phyloP scores from a whole-genome alignment of 2,888 invertebrate species.

The Harpalus rubripes region DNA sequence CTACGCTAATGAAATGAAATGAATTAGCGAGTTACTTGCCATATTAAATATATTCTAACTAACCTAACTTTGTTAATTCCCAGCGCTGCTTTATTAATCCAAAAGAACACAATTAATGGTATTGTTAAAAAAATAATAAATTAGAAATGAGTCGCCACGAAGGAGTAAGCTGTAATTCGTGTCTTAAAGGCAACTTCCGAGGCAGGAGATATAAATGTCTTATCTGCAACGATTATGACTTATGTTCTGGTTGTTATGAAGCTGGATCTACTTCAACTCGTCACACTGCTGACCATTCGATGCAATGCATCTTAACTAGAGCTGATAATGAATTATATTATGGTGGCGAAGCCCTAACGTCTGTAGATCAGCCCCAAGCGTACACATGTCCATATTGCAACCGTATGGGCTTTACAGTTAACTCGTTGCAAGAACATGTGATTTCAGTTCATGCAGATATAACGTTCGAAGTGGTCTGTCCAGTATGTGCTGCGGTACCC shows the following conservation, averaged over 20 bases:
- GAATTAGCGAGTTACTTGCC: no score
- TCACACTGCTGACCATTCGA: slow-evolving; percentile 97
- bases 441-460: slow-evolving; percentile 95
- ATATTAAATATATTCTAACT: no score
- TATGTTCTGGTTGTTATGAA: slow-evolving; percentile 98
- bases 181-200: slow-evolving; percentile 97
- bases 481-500: slow-evolving; percentile 97
- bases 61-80: no score
- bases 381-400: slow-evolving; percentile 99
- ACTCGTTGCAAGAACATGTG: slow-evolving; percentile 93
- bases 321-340: slow-evolving; percentile 98
- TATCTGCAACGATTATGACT: slow-evolving; percentile 99
- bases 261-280: slow-evolving; percentile 93
- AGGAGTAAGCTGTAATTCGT: slow-evolving; percentile 99
- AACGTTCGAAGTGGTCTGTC: slow-evolving; percentile 96
- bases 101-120: no score
- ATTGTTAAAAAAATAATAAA: not conserved
- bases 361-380: slow-evolving; percentile 95
- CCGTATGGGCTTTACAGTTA: slow-evolving; percentile 96
- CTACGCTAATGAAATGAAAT: no score
- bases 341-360: slow-evolving; percentile 94
- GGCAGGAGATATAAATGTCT: slow-evolving; percentile 99
- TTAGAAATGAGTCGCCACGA: slow-evolving; percentile 95
- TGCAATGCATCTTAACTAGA: slow-evolving; percentile 99
- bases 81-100: no score